phyloP scores from a whole-genome alignment of 2,888 invertebrate species.

The Cecidostiba fungosa region DNA sequence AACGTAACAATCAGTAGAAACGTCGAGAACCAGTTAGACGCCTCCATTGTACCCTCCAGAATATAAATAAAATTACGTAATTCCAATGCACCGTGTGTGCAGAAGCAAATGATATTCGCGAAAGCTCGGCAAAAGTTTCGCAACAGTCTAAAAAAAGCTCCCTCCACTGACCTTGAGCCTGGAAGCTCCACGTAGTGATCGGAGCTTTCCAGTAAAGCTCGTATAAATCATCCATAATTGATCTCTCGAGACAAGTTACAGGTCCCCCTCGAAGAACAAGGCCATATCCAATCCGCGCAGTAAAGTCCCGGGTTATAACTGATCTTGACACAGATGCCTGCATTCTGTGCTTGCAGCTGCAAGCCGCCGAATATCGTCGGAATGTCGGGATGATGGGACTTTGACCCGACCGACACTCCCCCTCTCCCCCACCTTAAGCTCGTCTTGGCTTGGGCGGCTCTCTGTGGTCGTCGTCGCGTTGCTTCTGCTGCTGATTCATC shows the following conservation, averaged over 20 bases:
- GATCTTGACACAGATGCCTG: slow-evolving; percentile 75
- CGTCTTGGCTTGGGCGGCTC: not conserved
- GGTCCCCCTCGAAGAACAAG: not conserved
- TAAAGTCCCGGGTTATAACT: slow-evolving; percentile 52
- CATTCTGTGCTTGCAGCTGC: slow-evolving; percentile 55
- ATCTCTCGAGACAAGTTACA: not conserved
- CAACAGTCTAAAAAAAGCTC: too few relatives aligned
- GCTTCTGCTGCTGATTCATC: slow-evolving; percentile 36
- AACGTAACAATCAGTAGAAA: too few relatives aligned
- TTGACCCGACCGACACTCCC: slow-evolving; percentile 46
- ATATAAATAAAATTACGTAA: too few relatives aligned
- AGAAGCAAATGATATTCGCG: too few relatives aligned
- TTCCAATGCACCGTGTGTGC: too few relatives aligned
- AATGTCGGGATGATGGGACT: slow-evolving; percentile 46
- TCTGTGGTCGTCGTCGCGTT: not conserved
- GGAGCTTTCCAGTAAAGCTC: not conserved
- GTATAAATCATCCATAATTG: not conserved
- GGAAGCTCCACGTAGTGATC: not conserved
- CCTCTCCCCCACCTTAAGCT: not conserved
- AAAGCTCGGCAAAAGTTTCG: too few relatives aligned
- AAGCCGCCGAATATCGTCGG: slow-evolving; percentile 31
- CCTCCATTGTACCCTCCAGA: too few relatives aligned
- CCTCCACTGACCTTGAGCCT: not conserved
- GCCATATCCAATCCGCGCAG: slow-evolving; percentile 4
- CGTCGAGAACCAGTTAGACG: too few relatives aligned